Evolutionary conservation across 2,888 invertebrate genomes (phyloP), one percentile per base, ranked within the genome.

Genomic region (Drosophila tanythrix): DNA sequence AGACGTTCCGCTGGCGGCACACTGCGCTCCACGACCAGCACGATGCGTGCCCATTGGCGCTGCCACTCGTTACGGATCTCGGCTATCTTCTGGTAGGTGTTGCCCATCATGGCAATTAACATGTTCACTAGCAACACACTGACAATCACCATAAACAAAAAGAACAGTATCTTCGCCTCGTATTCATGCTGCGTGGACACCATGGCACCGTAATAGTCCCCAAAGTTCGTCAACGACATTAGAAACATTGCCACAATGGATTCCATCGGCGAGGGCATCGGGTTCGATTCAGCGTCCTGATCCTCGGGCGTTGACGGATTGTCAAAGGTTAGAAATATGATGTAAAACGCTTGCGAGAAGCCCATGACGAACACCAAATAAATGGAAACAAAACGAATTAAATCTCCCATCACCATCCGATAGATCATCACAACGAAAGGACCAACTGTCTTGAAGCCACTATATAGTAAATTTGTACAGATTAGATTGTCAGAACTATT

Each of bases 371-470:
- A 99, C 5, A 99, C 98, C 76, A 98, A 94, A 92, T 99, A 99
- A 91, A 99, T 99, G 56, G 97, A 96, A 74, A 99, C 98, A 93
- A 99, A 99, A 78, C 99, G 95, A 33, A 99, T 94, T 36, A 99
- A 94, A 94, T 99, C 99, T 65, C 99, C 98, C 95, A 97, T 97
- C 57, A 99, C 97, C 98, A 99, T 99, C 79, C 99, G 95, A 94
- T 99, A 99, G 84, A 99, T 98, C 99, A 99, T 99, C 82, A 99
- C 98, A n/a, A 99, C 99, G 95, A 99, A 99, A 0, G 99, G 99
- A 5, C 99, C 99, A 1, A 99, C 99, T 0, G 99, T 98, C 93
- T 98, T 98, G 93, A 99, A 98, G 18, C 99, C 99, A 90, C 99
- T 98, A 93, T 94, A 51, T 29, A 21, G 21, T 11, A 40, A n/a